These are phyloP conservation scores for Solenopsis fugax DNA, from an alignment of 1,140 invertebrate species.

Conservation along the genomic window DNA sequence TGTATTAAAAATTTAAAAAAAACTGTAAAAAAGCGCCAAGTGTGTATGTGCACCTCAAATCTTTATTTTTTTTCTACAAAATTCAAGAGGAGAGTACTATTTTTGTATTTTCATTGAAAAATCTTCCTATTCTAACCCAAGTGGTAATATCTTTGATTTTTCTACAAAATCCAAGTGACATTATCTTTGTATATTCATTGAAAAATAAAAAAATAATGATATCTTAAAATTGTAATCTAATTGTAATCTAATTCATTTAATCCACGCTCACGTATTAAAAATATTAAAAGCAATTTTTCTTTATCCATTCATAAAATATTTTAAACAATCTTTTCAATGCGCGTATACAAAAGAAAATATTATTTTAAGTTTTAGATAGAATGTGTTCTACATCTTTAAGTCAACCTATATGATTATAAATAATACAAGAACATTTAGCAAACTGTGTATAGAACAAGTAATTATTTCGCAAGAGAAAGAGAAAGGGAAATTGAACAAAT, in stretches of 20 bases:
- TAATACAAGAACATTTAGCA: slow-evolving; percentile 4
- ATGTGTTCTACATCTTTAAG: not conserved
- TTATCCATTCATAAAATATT: not conserved
- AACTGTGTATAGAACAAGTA: not conserved
- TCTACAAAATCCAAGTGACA: too few species aligned
- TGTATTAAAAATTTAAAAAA: not conserved
- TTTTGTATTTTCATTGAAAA: too few species aligned
- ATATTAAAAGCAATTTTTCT: not conserved
- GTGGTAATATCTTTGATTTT: too few species aligned
- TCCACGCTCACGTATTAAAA: not conserved
- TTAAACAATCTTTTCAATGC: not conserved
- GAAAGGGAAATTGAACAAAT: not conserved
- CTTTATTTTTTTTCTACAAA: too few species aligned
- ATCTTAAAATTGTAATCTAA: too few species aligned
- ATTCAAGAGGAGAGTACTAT: too few species aligned
- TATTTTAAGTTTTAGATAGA: not conserved
- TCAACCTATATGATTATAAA: not conserved
- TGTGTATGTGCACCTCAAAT: too few species aligned
- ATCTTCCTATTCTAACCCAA: too few species aligned
- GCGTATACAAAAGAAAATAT: not conserved
- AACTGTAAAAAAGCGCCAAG: too few species aligned
- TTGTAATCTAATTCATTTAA: not conserved
- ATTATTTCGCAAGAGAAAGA: not conserved
- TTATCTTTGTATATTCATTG: too few species aligned
- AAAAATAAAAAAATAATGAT: too few species aligned